These are phyloP conservation scores for Chiloscyllium punctatum DNA, from an alignment of 2,797 vertebrate genomes.

Conservation along the genomic window DNA sequence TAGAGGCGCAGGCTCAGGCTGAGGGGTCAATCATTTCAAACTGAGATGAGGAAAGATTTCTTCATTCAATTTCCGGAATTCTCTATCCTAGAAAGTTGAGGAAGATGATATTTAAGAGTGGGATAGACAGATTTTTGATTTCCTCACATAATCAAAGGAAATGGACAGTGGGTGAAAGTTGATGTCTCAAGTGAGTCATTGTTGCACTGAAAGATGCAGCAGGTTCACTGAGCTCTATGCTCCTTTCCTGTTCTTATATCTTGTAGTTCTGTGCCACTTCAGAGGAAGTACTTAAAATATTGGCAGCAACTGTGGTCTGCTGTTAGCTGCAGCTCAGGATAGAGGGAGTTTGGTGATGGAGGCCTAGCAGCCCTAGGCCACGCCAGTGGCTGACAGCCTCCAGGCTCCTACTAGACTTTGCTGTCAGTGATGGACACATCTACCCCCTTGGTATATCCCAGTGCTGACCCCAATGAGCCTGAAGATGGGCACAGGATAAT, in stretches of 20 bases:
- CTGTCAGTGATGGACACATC: too few species aligned
- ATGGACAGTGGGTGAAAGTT: background rate
- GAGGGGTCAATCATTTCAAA: background rate
- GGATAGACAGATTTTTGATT: background rate
- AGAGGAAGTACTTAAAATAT: background rate
- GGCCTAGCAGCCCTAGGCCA: too few species aligned
- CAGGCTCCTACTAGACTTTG: background rate
- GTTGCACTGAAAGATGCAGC: background rate
- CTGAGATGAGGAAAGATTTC: background rate
- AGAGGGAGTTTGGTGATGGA: background rate
- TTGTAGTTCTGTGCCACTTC: background rate
- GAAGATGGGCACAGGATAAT: background rate
- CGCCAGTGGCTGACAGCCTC: background rate
- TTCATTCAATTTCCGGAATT: background rate
- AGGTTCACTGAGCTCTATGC: background rate
- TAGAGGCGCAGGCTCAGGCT: background rate
- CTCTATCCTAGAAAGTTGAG: background rate
- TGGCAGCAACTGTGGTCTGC: background rate
- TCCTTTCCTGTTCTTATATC: background rate
- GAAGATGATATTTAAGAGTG: background rate
- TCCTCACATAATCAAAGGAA: background rate
- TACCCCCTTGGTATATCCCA: background rate
- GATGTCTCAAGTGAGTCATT: background rate
- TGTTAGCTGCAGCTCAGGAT: background rate
- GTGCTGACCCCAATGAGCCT: background rate